Evolutionary conservation across 2,113 vertebrate species (phyloP).

Genomic region (Paratilapia polleni): DNA sequence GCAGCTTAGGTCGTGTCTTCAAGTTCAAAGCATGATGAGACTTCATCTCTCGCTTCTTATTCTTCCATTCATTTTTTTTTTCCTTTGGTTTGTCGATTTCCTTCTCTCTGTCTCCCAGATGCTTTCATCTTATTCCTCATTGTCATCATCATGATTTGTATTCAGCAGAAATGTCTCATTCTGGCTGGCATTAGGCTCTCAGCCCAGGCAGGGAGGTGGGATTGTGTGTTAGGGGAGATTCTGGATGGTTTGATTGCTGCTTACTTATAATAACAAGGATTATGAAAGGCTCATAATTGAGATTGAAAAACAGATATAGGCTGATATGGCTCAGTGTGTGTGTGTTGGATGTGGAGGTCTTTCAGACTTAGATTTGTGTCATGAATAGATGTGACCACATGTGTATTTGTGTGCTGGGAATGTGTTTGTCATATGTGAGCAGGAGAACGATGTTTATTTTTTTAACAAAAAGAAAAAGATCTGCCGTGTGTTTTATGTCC

Average conservation of each 20-base stretch:
- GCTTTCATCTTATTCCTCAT: neutral
- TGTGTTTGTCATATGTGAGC: neutral
- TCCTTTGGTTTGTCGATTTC: too few relatives aligned
- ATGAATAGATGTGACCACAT: neutral
- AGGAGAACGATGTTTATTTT: neutral
- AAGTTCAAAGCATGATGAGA: too few relatives aligned
- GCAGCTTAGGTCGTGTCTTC: neutral
- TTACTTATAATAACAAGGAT: constrained; percentile 30
- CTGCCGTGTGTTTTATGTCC: neutral
- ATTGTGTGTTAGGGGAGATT: neutral
- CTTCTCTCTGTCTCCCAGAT: neutral
- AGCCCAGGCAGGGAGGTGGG: neutral
- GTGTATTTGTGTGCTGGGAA: neutral
- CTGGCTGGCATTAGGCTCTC: neutral
- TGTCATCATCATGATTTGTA: neutral
- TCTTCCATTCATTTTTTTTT: neutral
- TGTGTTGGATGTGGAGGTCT: too few relatives aligned
- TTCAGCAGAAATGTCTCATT: neutral
- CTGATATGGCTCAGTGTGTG: neutral
- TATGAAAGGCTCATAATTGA: constrained; percentile 10
- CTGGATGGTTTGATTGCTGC: neutral
- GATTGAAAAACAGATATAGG: neutral
- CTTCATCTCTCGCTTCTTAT: neutral
- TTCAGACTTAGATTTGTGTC: neutral
- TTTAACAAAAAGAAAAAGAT: too few relatives aligned